phyloP scores from a whole-genome alignment of 2,888 invertebrate species.

The Drosophila barbarae region DNA sequence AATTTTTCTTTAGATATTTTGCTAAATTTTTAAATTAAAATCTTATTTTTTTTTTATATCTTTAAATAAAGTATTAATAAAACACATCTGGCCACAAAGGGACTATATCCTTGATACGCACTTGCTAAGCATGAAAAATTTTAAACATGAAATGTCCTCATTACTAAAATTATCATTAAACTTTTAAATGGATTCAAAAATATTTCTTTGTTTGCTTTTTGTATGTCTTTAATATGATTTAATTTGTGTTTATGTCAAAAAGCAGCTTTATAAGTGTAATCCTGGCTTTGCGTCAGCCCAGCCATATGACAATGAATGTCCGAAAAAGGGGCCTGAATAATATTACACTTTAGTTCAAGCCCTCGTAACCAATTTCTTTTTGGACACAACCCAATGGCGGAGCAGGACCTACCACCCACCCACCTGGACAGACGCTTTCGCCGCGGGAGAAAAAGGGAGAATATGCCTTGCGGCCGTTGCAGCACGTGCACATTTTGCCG shows the following conservation, averaged over 20 bases:
- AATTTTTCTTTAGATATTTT: too few species aligned
- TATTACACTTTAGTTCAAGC: constrained; percentile 2
- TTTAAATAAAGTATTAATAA: background rate
- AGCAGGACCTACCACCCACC: constrained; percentile 1
- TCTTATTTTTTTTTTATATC: background rate
- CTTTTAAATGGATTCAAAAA: background rate
- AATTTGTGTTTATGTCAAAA: background rate
- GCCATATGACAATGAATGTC: background rate
- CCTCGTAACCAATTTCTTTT: background rate
- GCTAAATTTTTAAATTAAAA: background rate
- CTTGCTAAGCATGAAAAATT: too few species aligned
- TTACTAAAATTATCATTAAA: background rate
- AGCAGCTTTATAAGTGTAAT: background rate
- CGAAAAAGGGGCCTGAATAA: background rate
- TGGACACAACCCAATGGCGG: constrained; percentile 1
- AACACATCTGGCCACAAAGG: background rate
- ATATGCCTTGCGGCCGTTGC: constrained; percentile 36
- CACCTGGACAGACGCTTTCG: background rate
- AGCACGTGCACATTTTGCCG: constrained; percentile 55
- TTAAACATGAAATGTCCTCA: background rate
- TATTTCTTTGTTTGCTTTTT: background rate
- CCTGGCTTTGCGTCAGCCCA: background rate
- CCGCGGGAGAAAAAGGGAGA: constrained; percentile 16
- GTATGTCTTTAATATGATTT: background rate
- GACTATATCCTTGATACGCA: background rate